Evolutionary conservation across 2,113 vertebrate genomes (phyloP).

Genomic region (Taxidea taxus): DNA sequence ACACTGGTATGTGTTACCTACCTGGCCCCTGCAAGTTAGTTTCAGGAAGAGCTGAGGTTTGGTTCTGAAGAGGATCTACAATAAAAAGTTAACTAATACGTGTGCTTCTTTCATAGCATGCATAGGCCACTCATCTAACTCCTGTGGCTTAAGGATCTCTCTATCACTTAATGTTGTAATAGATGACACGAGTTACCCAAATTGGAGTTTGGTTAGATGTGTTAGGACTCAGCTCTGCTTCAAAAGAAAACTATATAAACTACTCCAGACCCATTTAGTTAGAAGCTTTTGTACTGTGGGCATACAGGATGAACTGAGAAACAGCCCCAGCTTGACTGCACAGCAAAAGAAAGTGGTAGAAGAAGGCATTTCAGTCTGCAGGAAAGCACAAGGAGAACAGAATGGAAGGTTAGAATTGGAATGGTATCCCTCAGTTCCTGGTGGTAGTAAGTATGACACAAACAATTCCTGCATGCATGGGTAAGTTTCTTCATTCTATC

Average conservation of each 20-base stretch:
- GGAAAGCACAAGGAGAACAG: not conserved
- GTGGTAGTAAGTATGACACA: not conserved
- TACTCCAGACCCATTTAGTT: not conserved
- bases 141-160: not conserved
- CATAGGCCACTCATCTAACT: not conserved
- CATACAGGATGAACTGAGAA: conserved; percentile 1
- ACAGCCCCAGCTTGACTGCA: not conserved
- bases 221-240: not conserved
- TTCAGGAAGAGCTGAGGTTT: not conserved
- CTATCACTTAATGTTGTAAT: conserved; percentile 11
- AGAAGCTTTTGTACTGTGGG: not conserved
- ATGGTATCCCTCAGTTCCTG: not conserved
- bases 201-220: not conserved
- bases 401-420: not conserved
- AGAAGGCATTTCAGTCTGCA: not conserved
- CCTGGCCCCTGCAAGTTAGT: not conserved
- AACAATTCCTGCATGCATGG: not conserved
- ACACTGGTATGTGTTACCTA: not conserved
- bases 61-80: not conserved
- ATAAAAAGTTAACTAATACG: not conserved
- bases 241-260: not conserved
- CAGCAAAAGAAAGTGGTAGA: not conserved
- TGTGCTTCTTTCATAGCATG: not conserved
- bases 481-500: not conserved
- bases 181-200: not conserved